phyloP scores from a whole-genome alignment of 2,797 vertebrate species.

The Lacerta bilineata region DNA sequence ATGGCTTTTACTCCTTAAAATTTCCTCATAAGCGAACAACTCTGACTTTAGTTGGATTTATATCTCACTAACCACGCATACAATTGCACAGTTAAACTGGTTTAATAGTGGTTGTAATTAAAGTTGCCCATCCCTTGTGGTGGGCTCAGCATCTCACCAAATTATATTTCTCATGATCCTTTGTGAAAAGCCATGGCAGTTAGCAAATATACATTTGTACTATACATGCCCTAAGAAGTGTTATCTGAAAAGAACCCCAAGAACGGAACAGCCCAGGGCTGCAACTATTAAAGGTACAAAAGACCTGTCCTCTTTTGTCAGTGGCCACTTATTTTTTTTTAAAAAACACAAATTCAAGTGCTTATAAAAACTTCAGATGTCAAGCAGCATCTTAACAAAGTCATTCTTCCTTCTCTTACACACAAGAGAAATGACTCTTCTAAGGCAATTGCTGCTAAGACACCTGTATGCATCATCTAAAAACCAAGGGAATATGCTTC shows the following conservation, averaged over 20 bases:
- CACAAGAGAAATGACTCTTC: not conserved
- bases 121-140: not conserved
- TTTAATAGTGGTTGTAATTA: not conserved
- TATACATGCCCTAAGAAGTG: not conserved
- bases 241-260: conserved; percentile 47
- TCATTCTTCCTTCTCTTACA: not conserved
- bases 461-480: not conserved
- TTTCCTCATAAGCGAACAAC: no score
- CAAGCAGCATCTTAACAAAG: not conserved
- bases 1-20: not conserved
- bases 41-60: not conserved
- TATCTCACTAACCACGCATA: not conserved
- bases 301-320: not conserved
- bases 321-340: not conserved
- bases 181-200: not conserved
- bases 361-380: not conserved
- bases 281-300: not conserved
- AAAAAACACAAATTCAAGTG: not conserved
- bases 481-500: not conserved
- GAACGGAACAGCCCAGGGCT: conserved; percentile 20
- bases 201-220: not conserved
- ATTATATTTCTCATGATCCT: not conserved
- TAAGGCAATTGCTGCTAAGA: not conserved
- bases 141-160: not conserved
- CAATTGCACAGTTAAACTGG: not conserved